These are phyloP conservation scores for Xiphorhynchus erythropygius DNA, from an alignment of 2,797 vertebrate species.

Conservation along the genomic window DNA sequence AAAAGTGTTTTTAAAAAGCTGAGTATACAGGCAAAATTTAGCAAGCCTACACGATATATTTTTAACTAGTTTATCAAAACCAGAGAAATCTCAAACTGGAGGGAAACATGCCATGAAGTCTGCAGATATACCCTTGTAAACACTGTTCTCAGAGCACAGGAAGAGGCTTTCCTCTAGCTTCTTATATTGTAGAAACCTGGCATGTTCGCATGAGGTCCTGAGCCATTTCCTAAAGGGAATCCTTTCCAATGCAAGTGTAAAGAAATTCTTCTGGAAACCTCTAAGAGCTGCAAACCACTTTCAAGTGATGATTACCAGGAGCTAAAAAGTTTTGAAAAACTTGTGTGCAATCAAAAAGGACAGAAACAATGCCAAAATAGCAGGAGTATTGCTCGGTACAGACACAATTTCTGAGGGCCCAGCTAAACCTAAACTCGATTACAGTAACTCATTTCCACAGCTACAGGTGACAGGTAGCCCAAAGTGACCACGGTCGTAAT, in stretches of 20 bases:
- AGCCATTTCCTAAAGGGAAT: neutral
- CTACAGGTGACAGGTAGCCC: slow-evolving; percentile 53
- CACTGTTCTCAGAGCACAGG: neutral
- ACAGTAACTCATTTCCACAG: slow-evolving; percentile 60
- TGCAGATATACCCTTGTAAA: neutral
- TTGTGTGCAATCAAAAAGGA: neutral
- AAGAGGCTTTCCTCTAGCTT: neutral
- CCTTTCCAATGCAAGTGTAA: neutral
- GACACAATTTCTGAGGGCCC: neutral
- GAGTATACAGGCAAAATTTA: neutral
- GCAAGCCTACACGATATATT: neutral
- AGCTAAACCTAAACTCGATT: neutral
- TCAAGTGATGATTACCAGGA: neutral
- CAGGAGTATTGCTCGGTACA: neutral
- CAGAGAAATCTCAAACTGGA: neutral
- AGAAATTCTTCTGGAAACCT: neutral
- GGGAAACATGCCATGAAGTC: neutral
- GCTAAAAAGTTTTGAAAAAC: neutral
- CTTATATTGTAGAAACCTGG: neutral
- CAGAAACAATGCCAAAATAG: neutral
- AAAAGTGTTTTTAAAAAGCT: neutral
- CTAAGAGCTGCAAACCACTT: neutral
- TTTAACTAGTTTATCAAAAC: neutral
- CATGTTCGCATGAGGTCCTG: rapidly evolving
- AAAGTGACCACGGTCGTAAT: slow-evolving; percentile 52